Conservation (phyloP, 1,140 invertebrate genomes). For the Orussus abietinus region DNA sequence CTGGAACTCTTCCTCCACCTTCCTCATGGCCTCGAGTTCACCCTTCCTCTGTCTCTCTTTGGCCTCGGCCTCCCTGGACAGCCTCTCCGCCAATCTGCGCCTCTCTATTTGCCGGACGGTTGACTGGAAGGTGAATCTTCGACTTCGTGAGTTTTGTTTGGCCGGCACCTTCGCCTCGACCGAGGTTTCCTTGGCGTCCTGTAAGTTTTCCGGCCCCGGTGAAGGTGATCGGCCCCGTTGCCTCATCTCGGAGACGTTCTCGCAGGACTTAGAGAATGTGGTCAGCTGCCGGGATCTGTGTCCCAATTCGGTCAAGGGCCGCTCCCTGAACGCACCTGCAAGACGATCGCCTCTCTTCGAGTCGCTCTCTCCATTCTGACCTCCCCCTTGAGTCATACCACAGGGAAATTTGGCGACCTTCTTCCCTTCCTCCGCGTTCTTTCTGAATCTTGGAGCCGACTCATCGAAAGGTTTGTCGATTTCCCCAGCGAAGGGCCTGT, state of each 20-base stretch:
- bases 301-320: slow-evolving; percentile 23
- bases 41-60: slow-evolving; percentile 70
- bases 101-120: slow-evolving; percentile 75
- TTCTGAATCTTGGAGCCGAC: slow-evolving; percentile 19
- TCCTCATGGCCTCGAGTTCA: slow-evolving; percentile 74
- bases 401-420: slow-evolving; percentile 5
- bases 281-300: slow-evolving; percentile 23
- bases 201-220: slow-evolving; percentile 33
- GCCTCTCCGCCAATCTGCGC: slow-evolving; percentile 66
- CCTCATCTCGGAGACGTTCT: slow-evolving; percentile 45
- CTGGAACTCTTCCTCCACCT: slow-evolving; percentile 72
- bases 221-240: slow-evolving; percentile 26
- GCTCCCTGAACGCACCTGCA: slow-evolving; percentile 16
- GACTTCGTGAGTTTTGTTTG: slow-evolving; percentile 43
- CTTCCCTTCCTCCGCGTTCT: slow-evolving; percentile 11
- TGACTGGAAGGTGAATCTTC: slow-evolving; percentile 78
- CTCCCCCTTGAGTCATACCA: slow-evolving; percentile 11
- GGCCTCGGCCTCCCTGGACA: slow-evolving; percentile 69
- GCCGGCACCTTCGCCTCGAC: slow-evolving; percentile 31
- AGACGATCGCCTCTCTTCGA: slow-evolving; percentile 3
- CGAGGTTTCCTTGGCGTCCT: slow-evolving; percentile 21
- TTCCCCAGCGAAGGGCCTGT: slow-evolving; percentile 8
- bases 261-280: slow-evolving; percentile 46
- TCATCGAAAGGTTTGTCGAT: slow-evolving; percentile 8
- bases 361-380: slow-evolving; percentile 4